These are phyloP conservation scores for Myanophis thanlyinensis DNA, from an alignment of 2,113 vertebrate genomes.

Conservation along the genomic window DNA sequence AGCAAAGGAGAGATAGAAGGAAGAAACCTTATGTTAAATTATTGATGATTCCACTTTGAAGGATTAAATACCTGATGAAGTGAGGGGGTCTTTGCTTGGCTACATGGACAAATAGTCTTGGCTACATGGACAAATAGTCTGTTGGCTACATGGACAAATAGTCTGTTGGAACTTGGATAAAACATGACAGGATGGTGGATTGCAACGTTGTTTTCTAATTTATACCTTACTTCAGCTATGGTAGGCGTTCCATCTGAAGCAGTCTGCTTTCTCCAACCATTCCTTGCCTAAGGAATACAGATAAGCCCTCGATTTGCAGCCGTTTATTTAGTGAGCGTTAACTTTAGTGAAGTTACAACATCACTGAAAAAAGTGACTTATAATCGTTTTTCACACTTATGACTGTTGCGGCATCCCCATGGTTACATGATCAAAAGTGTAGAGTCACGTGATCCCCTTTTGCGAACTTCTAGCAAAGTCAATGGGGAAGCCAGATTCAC, in stretches of 20 bases:
- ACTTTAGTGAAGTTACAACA: too few species aligned
- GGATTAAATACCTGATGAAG: not conserved
- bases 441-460: too few species aligned
- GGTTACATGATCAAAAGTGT: too few species aligned
- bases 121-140: not conserved
- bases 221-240: too few species aligned
- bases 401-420: too few species aligned
- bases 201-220: not conserved
- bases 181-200: too few species aligned
- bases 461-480: too few species aligned
- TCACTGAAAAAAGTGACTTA: too few species aligned
- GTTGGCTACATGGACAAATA: not conserved
- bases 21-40: not conserved
- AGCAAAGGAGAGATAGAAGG: not conserved
- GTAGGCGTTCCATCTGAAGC: not conserved
- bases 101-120: not conserved
- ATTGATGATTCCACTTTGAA: not conserved
- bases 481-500: too few species aligned
- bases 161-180: not conserved
- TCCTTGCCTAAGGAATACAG: not conserved
- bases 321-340: too few species aligned
- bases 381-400: too few species aligned
- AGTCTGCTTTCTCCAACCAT: not conserved
- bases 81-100: not conserved
- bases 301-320: too few species aligned